phyloP scores from a whole-genome alignment of 2,797 vertebrate species.

The Sciaenops ocellatus region DNA sequence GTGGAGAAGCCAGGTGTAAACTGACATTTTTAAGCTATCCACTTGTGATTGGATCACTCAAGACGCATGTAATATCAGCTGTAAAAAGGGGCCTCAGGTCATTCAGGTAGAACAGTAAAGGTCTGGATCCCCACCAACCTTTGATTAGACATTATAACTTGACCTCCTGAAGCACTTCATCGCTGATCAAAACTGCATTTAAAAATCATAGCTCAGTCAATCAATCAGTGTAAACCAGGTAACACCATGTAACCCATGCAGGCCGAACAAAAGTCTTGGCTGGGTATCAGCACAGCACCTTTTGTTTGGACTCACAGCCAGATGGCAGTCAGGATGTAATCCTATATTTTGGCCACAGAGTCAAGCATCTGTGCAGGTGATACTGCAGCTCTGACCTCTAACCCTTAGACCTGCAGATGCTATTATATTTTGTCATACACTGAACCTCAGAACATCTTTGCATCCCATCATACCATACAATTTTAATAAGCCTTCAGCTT shows the following conservation, averaged over 20 bases:
- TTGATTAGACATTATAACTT: not conserved
- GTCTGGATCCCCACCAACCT: not conserved
- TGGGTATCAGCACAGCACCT: not conserved
- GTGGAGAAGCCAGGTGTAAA: no score
- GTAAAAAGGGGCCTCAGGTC: no score
- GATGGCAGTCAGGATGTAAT: not conserved
- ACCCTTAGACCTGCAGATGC: not conserved
- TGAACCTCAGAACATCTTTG: not conserved
- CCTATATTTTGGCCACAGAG: slow-evolving; percentile 16
- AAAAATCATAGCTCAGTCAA: not conserved
- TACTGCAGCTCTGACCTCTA: not conserved
- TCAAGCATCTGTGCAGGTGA: not conserved
- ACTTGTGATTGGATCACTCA: no score
- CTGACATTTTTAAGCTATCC: no score
- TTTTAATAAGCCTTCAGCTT: no score
- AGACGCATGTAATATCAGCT: no score
- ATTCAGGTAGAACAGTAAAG: not conserved
- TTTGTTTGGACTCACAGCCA: not conserved
- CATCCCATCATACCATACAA: not conserved
- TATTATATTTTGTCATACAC: not conserved
- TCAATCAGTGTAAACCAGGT: not conserved
- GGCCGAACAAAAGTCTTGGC: not conserved
- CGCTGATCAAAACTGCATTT: not conserved
- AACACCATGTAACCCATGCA: not conserved
- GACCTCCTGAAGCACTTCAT: not conserved